Conservation (phyloP, 2,888 invertebrate species). For the Frankliniella fusca region DNA sequence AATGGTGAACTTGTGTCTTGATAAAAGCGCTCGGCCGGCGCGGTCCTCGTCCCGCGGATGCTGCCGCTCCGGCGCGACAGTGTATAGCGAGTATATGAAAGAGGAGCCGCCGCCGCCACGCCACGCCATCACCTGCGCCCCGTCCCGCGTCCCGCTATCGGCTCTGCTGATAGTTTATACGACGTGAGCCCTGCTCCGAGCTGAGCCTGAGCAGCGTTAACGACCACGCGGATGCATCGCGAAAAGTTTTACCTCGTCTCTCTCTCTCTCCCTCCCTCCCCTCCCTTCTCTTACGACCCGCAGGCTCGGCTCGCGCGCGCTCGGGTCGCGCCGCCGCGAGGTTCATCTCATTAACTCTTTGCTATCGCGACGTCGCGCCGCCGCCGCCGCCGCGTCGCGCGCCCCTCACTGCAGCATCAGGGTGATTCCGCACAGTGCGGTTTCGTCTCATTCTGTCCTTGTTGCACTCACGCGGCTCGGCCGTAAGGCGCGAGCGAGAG, state of each 20-base stretch:
- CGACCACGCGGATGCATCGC: no score
- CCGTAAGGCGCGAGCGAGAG: background rate
- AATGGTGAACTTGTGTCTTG: slow-evolving; percentile 1
- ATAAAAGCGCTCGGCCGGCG: background rate
- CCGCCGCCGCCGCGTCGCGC: background rate
- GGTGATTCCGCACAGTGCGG: no score
- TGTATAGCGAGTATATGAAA: background rate
- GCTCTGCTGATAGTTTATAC: no score
- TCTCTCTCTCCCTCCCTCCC: no score
- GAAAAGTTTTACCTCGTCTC: no score
- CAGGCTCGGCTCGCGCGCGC: no score
- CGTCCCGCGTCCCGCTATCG: no score
- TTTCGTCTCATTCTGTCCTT: background rate
- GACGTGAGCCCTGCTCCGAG: no score
- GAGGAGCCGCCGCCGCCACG: background rate
- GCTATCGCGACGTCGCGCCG: background rate
- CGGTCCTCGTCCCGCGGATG: background rate
- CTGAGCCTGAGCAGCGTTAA: no score
- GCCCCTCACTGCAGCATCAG: no score
- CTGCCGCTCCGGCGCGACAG: background rate
- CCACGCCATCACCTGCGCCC: no score
- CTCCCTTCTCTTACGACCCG: no score
- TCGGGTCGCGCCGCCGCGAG: background rate
- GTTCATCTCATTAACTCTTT: slow-evolving; percentile 18
- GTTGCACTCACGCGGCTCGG: background rate